Conservation (phyloP, 2,888 invertebrate genomes). For the Shargacucullia verbasci region DNA sequence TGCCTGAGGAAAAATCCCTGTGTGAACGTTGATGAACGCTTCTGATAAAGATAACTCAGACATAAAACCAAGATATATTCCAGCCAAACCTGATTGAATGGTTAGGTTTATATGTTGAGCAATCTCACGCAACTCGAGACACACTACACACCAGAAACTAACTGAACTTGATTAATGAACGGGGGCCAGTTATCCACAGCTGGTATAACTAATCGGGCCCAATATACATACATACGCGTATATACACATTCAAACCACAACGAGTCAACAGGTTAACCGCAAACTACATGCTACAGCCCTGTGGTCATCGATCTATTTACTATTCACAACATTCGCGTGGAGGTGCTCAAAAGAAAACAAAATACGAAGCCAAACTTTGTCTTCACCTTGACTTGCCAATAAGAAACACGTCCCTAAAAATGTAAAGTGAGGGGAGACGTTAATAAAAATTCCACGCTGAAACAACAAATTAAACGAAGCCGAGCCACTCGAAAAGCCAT, state of each 20-base stretch:
- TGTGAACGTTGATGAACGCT: conserved; percentile 63
- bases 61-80: conserved; percentile 37
- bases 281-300: conserved; percentile 45
- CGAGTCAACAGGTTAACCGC: conserved; percentile 62
- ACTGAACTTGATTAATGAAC: conserved; percentile 50
- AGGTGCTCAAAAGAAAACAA: conserved; percentile 58
- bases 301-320: conserved; percentile 57
- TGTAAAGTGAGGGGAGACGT: conserved; percentile 86
- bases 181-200: conserved; percentile 49
- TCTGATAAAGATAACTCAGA: conserved; percentile 54
- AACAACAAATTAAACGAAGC: conserved; percentile 89
- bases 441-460: conserved; percentile 88
- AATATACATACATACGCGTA: conserved; percentile 21
- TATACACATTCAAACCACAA: conserved; percentile 35
- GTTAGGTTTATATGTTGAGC: conserved; percentile 39
- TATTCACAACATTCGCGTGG: conserved; percentile 46
- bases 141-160: conserved; percentile 43
- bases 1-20: conserved; percentile 66
- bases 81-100: conserved; percentile 37
- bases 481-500: conserved; percentile 89
- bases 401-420: conserved; percentile 77
- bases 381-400: conserved; percentile 75
- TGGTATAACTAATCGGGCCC: conserved; percentile 52
- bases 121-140: conserved; percentile 32
- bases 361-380: conserved; percentile 69